Evolutionary conservation across 2,888 invertebrate species (phyloP).

Genomic region (Pimpla rufipes): DNA sequence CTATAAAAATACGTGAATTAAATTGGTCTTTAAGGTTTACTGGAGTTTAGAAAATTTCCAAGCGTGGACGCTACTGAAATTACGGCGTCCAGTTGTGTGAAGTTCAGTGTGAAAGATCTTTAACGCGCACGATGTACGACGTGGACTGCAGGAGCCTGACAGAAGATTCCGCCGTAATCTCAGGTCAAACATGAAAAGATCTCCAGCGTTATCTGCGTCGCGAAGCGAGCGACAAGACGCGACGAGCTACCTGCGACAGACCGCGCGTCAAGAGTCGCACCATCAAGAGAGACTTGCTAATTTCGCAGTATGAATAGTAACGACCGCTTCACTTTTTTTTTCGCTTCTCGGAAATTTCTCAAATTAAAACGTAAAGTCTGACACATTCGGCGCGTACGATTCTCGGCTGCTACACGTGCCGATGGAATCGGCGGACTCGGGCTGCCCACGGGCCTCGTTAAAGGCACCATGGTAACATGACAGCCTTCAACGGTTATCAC

Average conservation of each 20-base stretch:
- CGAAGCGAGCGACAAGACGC: slow-evolving; percentile 23
- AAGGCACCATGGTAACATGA: slow-evolving; percentile 32
- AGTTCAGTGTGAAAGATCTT: background rate
- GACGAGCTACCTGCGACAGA: slow-evolving; percentile 8
- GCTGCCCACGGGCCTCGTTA: slow-evolving; percentile 26
- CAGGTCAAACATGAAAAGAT: slow-evolving; percentile 51
- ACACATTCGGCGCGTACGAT: background rate
- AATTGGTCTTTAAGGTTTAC: background rate
- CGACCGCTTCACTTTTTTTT: background rate
- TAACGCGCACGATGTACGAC: background rate
- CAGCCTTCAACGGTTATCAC: slow-evolving; percentile 43
- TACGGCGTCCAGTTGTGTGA: background rate
- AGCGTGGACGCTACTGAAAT: background rate
- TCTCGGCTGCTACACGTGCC: background rate
- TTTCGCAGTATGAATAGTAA: slow-evolving; percentile 18
- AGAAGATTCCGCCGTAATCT: slow-evolving; percentile 46
- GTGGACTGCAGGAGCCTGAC: slow-evolving; percentile 18
- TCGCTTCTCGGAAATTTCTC: background rate
- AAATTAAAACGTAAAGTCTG: slow-evolving; percentile 5
- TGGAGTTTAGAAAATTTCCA: background rate
- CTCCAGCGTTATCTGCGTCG: slow-evolving; percentile 34
- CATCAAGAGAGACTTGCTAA: slow-evolving; percentile 37
- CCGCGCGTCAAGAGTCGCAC: slow-evolving; percentile 3
- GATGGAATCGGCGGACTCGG: background rate
- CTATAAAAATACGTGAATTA: background rate